These are phyloP conservation scores for Chrysolina americana DNA, from an alignment of 2,888 invertebrate genomes.

Conservation along the genomic window DNA sequence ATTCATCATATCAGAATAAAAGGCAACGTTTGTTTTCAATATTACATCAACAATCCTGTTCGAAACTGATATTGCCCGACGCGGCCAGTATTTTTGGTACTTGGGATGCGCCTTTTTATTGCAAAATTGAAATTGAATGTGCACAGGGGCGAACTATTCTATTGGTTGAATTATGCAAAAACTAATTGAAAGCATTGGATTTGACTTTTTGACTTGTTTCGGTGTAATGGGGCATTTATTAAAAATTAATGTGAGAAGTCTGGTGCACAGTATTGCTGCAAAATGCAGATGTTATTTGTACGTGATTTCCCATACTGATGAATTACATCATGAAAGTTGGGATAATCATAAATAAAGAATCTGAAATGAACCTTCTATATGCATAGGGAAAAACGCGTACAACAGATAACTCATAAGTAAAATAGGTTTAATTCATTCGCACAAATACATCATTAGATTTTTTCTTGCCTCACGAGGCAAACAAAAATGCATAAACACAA, in stretches of 20 bases:
- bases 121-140: slow-evolving; percentile 19
- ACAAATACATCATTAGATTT: too few relatives aligned
- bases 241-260: not conserved
- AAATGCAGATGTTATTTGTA: not conserved
- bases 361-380: too few relatives aligned
- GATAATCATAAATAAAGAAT: too few relatives aligned
- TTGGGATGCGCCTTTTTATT: slow-evolving; percentile 8
- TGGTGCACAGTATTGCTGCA: not conserved
- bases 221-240: slow-evolving; percentile 11
- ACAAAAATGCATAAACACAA: too few relatives aligned
- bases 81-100: not conserved
- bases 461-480: too few relatives aligned
- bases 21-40: slow-evolving; percentile 12
- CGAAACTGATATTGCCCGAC: slow-evolving; percentile 15
- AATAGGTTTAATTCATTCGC: too few relatives aligned
- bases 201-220: slow-evolving; percentile 9
- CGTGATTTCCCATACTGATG: not conserved
- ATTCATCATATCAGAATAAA: slow-evolving; percentile 18
- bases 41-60: slow-evolving; percentile 18
- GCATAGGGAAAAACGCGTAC: too few relatives aligned
- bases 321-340: not conserved
- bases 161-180: slow-evolving; percentile 15
- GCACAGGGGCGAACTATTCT: not conserved
- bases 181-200: not conserved
- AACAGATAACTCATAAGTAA: too few relatives aligned